phyloP scores from a whole-genome alignment of 2,888 invertebrate species.

The Psylliodes chrysocephalus region DNA sequence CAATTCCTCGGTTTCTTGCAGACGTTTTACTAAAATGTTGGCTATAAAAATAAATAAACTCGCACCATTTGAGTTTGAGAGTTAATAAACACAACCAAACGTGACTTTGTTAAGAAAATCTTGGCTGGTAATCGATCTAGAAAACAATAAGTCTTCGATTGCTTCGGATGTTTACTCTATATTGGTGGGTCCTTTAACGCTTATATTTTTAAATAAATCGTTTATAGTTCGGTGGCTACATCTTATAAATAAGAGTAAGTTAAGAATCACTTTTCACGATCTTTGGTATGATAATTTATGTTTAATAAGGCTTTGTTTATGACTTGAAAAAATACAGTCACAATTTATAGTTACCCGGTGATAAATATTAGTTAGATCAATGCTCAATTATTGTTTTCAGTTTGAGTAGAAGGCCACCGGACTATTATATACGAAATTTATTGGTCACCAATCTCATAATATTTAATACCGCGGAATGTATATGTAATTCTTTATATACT shows the following conservation, averaged over 20 bases:
- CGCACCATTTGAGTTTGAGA: slow-evolving; percentile 14
- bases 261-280: too few species aligned
- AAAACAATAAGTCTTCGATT: slow-evolving; percentile 44
- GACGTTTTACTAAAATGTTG: slow-evolving; percentile 39
- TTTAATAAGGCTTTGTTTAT: too few species aligned
- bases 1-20: slow-evolving; percentile 20
- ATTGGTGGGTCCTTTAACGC: slow-evolving; percentile 11
- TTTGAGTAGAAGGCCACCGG: too few species aligned
- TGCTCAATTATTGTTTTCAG: too few species aligned
- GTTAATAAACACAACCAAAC: slow-evolving; percentile 38
- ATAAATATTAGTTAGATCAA: too few species aligned
- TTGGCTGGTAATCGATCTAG: slow-evolving; percentile 44
- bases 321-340: too few species aligned
- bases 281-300: too few species aligned
- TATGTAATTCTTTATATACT: neutral
- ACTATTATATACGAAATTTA: neutral
- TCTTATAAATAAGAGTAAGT: too few species aligned
- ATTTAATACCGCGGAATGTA: neutral
- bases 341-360: too few species aligned
- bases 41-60: slow-evolving; percentile 41
- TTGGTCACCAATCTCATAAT: neutral
- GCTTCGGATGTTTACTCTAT: slow-evolving; percentile 31
- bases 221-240: neutral
- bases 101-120: slow-evolving; percentile 45
- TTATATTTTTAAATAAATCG: neutral